Evolutionary conservation across 2,113 vertebrate genomes (phyloP), one percentile per base, ranked within the genome.

Genomic region (Xerus inauris): DNA sequence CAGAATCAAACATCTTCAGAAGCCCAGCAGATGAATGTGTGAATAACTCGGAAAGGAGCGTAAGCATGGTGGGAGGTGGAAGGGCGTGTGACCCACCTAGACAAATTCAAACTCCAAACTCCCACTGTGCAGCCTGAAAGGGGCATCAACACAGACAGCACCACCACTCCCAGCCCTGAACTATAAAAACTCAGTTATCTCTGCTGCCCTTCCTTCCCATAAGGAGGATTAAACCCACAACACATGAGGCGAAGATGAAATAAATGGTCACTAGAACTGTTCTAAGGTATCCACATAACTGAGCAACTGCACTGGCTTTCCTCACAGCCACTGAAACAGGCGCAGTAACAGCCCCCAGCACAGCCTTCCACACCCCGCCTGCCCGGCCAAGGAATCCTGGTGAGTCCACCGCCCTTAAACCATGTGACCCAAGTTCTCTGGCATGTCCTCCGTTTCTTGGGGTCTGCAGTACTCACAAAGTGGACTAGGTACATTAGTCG

Each of bases 361-460:
- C 0, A 51, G 24, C 7, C 51, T 73, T 54, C 64, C 20, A n/a
- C 0, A 85, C n/a, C 49, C 40, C 59, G 49, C 38, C 9, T 3
- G 30, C 14, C 73, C 20, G 10, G n/a, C 13, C 62, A 32, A 32
- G 86, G 45, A 19, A 14, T 5, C 28, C 45, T 3, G 12, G 76
- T 4, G 3, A 45, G 85, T 0, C 17, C 42, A 24, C n/a, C 6
- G 3, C 1, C 30, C 54, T 28, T 47, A 28, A 17, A 47, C 19
- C 87, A 59, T 0, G 35, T 77, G 3, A 11, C 28, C 26, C 7
- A 22, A 12, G 69, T 7, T n/a, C 28, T 32, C 51, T 7, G 8
- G 40, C 0, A 1, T 2, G 5, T 22, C 42, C 1, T 6, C 42
- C 38, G 54, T 32, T 62, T 87, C 57, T 38, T 10, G 32, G 24